phyloP scores from a whole-genome alignment of 2,888 invertebrate species.

The Andrena praecox region DNA sequence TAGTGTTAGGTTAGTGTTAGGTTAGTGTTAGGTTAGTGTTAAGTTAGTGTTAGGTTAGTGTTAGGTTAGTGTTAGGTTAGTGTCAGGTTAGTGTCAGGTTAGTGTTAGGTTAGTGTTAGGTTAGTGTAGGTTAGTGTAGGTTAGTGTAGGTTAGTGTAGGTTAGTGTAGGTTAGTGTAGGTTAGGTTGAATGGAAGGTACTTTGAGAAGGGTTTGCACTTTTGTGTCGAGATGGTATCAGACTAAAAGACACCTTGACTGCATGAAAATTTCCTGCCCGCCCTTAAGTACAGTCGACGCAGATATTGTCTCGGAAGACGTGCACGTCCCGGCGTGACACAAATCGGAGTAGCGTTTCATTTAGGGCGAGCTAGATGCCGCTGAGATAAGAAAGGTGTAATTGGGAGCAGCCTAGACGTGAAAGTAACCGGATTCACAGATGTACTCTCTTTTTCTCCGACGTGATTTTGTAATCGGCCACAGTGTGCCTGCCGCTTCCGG shows the following conservation, averaged over 20 bases:
- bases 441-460: constrained; percentile 21
- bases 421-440: constrained; percentile 55
- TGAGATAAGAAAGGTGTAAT: constrained; percentile 26
- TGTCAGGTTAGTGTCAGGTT: too few species aligned
- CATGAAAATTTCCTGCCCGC: background rate
- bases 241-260: background rate
- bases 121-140: too few species aligned
- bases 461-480: constrained; percentile 50
- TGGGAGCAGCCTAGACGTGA: constrained; percentile 36
- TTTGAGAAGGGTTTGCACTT: background rate
- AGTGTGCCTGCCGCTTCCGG: constrained; percentile 34
- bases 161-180: too few species aligned
- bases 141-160: too few species aligned
- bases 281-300: background rate
- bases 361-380: background rate
- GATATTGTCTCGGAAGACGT: constrained; percentile 17
- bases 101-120: too few species aligned
- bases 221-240: background rate
- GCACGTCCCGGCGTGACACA: constrained; percentile 1
- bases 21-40: too few species aligned
- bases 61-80: too few species aligned
- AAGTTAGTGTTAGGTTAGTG: too few species aligned
- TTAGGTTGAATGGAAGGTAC: background rate
- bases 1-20: too few species aligned
- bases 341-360: constrained; percentile 25